Conservation (phyloP, 1,140 invertebrate genomes). For the Caenorhabditis latens region DNA sequence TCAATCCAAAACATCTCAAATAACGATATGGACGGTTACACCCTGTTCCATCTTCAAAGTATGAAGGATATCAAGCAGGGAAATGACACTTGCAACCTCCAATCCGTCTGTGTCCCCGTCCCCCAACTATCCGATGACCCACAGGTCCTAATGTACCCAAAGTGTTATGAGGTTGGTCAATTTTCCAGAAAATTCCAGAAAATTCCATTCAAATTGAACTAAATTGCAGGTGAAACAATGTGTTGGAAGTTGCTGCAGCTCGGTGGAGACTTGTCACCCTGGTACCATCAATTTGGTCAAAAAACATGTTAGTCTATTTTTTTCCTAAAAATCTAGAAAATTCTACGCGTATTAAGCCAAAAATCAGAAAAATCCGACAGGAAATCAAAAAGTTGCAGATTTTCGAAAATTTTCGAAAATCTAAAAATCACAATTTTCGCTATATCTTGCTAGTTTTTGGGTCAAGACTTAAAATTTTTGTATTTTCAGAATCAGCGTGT, state of each 20-base stretch:
- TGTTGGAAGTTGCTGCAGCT: constrained; percentile 62
- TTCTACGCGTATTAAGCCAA: no score
- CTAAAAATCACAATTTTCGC: not conserved
- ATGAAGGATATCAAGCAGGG: constrained; percentile 60
- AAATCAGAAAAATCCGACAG: no score
- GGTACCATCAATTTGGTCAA: constrained; percentile 34
- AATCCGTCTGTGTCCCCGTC: constrained; percentile 60
- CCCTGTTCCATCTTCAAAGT: constrained; percentile 24
- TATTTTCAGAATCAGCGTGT: no score
- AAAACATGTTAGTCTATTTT: constrained; percentile 41
- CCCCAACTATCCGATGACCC: constrained; percentile 50
- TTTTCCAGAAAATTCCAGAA: not conserved
- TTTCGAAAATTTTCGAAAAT: not conserved
- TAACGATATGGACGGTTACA: constrained; percentile 31
- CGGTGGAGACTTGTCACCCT: constrained; percentile 58
- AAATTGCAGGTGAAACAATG: constrained; percentile 59
- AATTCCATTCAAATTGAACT: not conserved
- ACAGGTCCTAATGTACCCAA: constrained; percentile 53
- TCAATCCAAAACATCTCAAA: constrained; percentile 3
- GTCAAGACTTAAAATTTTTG: no score
- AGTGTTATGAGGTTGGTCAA: constrained; percentile 58
- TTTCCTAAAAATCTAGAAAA: no score
- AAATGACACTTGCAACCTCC: constrained; percentile 64
- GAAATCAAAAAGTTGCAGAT: not conserved
- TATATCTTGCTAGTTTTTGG: no score